Evolutionary conservation across 2,888 invertebrate genomes (phyloP).

Genomic region (Pimpla rufipes): DNA sequence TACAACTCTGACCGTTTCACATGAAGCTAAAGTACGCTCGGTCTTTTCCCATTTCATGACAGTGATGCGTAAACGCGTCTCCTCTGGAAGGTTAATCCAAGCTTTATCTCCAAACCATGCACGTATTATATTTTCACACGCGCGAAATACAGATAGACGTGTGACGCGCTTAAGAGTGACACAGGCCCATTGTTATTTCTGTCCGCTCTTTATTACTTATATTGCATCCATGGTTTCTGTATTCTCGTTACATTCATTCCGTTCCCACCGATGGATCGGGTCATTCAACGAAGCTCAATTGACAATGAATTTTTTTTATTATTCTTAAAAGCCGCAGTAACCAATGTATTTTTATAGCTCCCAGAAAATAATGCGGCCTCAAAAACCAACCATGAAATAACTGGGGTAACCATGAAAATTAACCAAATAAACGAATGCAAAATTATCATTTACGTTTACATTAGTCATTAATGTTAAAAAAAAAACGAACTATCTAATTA

Average conservation of each 20-base stretch:
- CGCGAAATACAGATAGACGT: neutral
- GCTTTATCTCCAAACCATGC: neutral
- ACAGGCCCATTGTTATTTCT: neutral
- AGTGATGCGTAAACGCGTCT: neutral
- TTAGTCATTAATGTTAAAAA: no score
- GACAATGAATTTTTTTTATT: neutral
- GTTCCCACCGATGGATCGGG: constrained; percentile 15
- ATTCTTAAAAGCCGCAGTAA: neutral
- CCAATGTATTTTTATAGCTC: neutral
- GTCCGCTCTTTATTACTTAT: constrained; percentile 9
- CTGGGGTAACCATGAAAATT: no score
- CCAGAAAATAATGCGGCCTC: neutral
- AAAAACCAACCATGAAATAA: no score
- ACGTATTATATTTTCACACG: neutral
- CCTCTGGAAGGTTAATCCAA: neutral
- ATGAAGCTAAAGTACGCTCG: neutral
- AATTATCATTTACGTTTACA: no score
- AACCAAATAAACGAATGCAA: no score
- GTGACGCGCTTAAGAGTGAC: no score
- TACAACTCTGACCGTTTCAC: neutral
- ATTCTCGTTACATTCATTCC: neutral
- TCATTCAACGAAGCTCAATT: constrained; percentile 10
- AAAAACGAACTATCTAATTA: neutral
- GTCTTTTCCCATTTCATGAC: neutral
- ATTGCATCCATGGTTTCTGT: constrained; percentile 2